Base-by-base conservation (phyloP, 2,113 vertebrate species). In the Dunckerocampus dactyliophorus region DNA sequence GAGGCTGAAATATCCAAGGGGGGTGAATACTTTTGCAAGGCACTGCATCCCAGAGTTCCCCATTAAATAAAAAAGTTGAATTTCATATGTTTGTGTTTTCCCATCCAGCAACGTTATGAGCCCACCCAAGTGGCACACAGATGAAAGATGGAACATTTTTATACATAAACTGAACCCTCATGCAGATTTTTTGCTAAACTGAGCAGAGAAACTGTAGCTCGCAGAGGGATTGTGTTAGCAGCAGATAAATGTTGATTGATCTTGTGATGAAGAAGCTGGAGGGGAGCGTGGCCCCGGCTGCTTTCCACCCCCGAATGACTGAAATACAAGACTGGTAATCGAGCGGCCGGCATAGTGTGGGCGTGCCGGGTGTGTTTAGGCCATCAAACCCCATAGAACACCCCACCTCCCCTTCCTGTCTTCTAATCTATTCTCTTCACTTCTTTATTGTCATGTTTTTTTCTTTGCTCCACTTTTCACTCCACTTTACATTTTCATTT, bases 311-410 rank as follows among this genome's bases (percentile, higher is more conserved):
- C 17, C 16, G 5, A 19, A 60, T 54, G 17, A 51, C 66, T 74
- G 75, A 62, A 82, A 73, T 72, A 53, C 76, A 73, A 74, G 64
- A 55, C 60, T 49, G 57, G 60, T 65, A 62, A 72, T 70, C 4
- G 53, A 70, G 72, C 51, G 62, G 69, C 58, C 59, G 52, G 69
- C 5, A 19, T 19, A 62, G 59, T 39, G 76, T 75, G 74, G 81
- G 82, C 16, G 74, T 11, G 14, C 43, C 42, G 10, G 69, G 65
- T 59, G 57, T 62, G 39, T 14, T 43, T 73, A 24, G 54, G 60
- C 69, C 76, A 69, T 69, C 62, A 77, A 73, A 74, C 63, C 74
- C 75, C 67, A 68, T 59, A 72, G 72, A 71, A 63, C 75, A 65
- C 52, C 8, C 22, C 22, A 39, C 12, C 1, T 51, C 15, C 34